Conservation (phyloP, 2,113 vertebrate species). For the Lates calcarifer region DNA sequence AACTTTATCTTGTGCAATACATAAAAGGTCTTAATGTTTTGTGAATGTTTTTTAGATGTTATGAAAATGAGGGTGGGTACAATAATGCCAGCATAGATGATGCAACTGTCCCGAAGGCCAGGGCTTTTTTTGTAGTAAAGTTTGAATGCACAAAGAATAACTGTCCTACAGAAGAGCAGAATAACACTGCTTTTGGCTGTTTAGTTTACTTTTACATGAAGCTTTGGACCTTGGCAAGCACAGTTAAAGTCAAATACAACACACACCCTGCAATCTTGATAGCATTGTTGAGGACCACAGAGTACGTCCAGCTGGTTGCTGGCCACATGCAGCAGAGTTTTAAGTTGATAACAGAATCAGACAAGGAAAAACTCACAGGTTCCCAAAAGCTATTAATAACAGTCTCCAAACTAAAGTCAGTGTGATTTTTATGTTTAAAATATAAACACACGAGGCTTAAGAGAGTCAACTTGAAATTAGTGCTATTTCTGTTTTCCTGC, state of each 20-base stretch:
- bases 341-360: neutral
- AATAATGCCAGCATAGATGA: neutral
- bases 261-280: constrained; percentile 20
- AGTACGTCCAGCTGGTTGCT: constrained; percentile 19
- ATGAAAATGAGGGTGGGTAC: neutral
- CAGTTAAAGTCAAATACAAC: neutral
- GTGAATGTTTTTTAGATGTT: neutral
- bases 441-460: neutral
- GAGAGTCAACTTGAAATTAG: neutral
- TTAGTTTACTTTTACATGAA: constrained; percentile 9
- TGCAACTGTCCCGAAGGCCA: neutral
- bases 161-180: neutral
- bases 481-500: neutral
- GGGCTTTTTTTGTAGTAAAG: neutral
- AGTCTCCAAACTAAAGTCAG: neutral
- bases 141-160: neutral
- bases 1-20: constrained; percentile 10
- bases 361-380: neutral
- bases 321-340: neutral
- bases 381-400: neutral
- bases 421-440: neutral
- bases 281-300: constrained; percentile 1
- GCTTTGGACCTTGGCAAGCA: neutral
- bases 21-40: neutral
- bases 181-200: neutral